Percentiles rank a stretch among this genome's conserved stretches.
phyloP scores from a whole-genome alignment of 2,888 invertebrate species.

The Hecatera dysodea region DNA sequence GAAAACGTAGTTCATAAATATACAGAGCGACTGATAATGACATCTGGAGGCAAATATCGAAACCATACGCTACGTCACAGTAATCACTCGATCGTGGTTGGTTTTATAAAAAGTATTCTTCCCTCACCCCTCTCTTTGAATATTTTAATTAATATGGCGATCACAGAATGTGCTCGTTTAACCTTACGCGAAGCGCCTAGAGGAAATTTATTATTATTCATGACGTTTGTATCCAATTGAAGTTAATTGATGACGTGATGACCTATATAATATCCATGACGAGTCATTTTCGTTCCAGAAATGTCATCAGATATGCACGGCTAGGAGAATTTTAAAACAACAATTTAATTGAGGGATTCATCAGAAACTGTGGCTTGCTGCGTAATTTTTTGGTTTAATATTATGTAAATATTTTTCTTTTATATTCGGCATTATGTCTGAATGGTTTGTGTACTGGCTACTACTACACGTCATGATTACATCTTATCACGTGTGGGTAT shows the following conservation, averaged over 20 bases:
- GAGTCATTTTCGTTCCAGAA: slow-evolving; percentile 27
- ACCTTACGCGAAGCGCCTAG: no score
- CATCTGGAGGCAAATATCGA: no score
- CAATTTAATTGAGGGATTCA: slow-evolving; percentile 31
- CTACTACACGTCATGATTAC: neutral
- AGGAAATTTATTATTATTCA: slow-evolving; percentile 39
- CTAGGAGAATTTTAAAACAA: slow-evolving; percentile 22
- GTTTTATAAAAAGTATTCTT: no score
- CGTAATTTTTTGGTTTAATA: slow-evolving; percentile 1
- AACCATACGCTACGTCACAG: no score
- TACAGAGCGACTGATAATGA: no score
- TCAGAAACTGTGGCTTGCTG: neutral
- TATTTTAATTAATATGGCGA: no score
- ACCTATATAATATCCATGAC: slow-evolving; percentile 35
- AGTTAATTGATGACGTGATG: slow-evolving; percentile 33
- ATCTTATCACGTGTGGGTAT: neutral
- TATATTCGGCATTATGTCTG: neutral
- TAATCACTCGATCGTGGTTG: no score
- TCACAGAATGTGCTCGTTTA: no score
- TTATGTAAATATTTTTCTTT: slow-evolving; percentile 21
- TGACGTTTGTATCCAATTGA: slow-evolving; percentile 50
- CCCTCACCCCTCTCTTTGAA: no score
- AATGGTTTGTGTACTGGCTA: neutral
- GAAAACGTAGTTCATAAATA: no score
- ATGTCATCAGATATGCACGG: slow-evolving; percentile 22